A percentile compares a stretch with the other conserved stretches of the same genome.
Evolutionary conservation across 1,140 invertebrate genomes (phyloP).

Genomic region (Elysia chlorotica): DNA sequence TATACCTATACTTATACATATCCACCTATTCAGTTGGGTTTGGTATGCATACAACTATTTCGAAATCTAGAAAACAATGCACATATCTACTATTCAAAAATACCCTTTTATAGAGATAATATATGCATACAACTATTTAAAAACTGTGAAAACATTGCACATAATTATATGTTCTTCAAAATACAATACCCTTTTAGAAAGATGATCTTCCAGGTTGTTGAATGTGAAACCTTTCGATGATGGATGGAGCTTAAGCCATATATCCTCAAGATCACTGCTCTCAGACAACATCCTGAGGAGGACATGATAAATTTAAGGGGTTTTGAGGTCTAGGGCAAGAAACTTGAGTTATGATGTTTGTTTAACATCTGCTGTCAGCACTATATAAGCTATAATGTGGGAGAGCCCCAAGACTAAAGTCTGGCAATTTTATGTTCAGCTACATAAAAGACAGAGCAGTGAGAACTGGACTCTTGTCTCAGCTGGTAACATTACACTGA

Average conservation of each 20-base stretch:
- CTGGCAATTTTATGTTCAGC: background rate
- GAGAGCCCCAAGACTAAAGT: background rate
- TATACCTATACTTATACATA: too few species aligned
- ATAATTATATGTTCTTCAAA: too few species aligned
- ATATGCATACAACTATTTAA: too few species aligned
- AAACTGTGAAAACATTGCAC: too few species aligned
- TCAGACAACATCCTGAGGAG: background rate
- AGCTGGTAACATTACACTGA: too few species aligned
- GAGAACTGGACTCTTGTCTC: too few species aligned
- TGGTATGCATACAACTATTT: too few species aligned
- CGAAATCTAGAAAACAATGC: too few species aligned
- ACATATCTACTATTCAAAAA: too few species aligned
- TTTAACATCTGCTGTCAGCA: background rate
- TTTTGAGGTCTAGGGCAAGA: background rate
- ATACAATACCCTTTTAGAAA: conserved; percentile 2
- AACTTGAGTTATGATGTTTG: background rate
- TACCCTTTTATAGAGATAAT: too few species aligned
- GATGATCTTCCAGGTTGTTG: conserved; percentile 1
- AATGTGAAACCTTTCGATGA: conserved; percentile 9
- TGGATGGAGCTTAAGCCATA: background rate
- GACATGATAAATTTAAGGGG: background rate
- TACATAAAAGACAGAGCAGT: background rate
- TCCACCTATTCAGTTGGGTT: too few species aligned
- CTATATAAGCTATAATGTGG: background rate
- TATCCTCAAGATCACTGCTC: background rate